Base-by-base conservation (phyloP, 2,888 invertebrate genomes). In the Philaethria dido region DNA sequence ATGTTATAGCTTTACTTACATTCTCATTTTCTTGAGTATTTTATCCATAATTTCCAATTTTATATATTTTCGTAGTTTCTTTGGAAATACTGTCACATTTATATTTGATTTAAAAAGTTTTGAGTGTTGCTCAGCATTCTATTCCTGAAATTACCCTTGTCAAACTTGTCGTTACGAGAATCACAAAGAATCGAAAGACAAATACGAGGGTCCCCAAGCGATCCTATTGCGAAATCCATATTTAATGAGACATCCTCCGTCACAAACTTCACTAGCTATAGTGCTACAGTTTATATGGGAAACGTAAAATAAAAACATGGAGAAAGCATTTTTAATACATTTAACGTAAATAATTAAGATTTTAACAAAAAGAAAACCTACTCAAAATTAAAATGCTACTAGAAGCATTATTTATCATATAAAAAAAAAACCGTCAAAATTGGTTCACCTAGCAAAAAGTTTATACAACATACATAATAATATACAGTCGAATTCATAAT, bases 211-310 rank as follows among this genome's bases (percentile, higher is more conserved):
- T 60, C 33, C 36, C 13, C 16, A 9, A 57, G 48, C 39, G 44
- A 39, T 61, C 47, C 42, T 50, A 33, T 60, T 60, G 52, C 60
- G 25, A 59, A 59, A 69, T 62, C 62, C 69, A 69, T 69, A 62
- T 62, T 69, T 62, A 50, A 69, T 69, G 62, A 66, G 59, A 16
- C 52, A 11, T 39, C 45, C 57, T 61, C 59, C 60, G 29, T 68
- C 60, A 60, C 60, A 68, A 60, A 29, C 36, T 64, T 52, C 44
- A 29, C 29, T 63, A 57, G n/a, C 5, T 16, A 22, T 25, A 3
- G 9, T 14, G 14, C 20, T 42, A 1, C 9, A 42, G 3, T 42
- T 42, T 25, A 11, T 22, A 16, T 9, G 42, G 20, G 20, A 39
- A 22, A 55, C 22, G 20, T 39, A 39, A 20, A 1, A 39, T 22